Conservation (phyloP, 2,113 vertebrate genomes). For the Amphiprion percula region DNA sequence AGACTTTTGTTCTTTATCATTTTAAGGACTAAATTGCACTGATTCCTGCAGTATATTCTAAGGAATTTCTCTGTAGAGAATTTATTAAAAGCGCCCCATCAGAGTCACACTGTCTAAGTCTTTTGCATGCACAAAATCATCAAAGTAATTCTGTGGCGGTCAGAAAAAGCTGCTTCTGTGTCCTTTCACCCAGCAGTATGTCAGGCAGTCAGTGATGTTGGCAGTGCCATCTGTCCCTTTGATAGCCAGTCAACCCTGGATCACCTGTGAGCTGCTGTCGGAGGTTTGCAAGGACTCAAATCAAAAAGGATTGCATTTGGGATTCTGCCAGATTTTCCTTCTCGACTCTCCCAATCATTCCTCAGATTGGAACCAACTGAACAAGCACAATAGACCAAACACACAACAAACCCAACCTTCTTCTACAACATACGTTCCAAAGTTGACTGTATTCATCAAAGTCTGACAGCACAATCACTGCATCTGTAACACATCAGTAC, state of each 20-base stretch:
- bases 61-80: background rate
- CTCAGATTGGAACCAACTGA: background rate
- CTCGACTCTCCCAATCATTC: background rate
- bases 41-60: background rate
- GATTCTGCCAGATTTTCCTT: conserved; percentile 9
- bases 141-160: conserved; percentile 10
- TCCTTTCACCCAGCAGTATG: conserved; percentile 49
- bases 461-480: background rate
- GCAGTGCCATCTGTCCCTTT: conserved; percentile 57
- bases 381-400: too few species aligned
- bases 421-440: background rate
- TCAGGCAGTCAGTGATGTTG: conserved; percentile 22
- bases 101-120: background rate
- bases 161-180: conserved; percentile 18
- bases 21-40: too few species aligned
- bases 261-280: conserved; percentile 21
- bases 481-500: conserved; percentile 28
- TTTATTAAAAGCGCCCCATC: background rate
- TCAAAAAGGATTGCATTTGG: conserved; percentile 26
- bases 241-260: conserved; percentile 33
- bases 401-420: too few species aligned
- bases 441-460: conserved; percentile 5
- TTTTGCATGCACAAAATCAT: conserved; percentile 10
- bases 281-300: conserved; percentile 17
- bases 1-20: too few species aligned